Evolutionary conservation across 2,888 invertebrate species (phyloP).

Genomic region (Aphelenchoides bicaudatus): DNA sequence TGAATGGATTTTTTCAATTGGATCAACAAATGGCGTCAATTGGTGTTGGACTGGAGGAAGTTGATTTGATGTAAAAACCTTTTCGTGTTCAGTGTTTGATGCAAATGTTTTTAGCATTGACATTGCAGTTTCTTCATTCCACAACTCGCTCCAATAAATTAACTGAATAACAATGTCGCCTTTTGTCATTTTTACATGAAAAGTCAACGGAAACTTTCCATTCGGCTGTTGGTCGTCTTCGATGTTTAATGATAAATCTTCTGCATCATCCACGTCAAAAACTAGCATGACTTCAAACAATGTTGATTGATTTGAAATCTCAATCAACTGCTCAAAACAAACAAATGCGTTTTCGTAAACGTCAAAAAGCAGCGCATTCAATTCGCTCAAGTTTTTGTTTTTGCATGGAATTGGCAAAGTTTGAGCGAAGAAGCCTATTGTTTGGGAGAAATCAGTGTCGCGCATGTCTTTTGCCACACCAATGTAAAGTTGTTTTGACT

Average conservation of each 20-base stretch:
- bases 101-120: conserved; percentile 20
- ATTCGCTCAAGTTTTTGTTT: neutral
- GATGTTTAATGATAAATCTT: conserved; percentile 8
- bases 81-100: neutral
- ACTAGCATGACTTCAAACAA: conserved; percentile 39
- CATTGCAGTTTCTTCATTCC: conserved; percentile 21
- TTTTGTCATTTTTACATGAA: conserved; percentile 20
- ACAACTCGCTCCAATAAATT: conserved; percentile 24
- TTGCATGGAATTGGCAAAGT: conserved; percentile 23
- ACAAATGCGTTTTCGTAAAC: conserved; percentile 3
- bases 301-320: neutral
- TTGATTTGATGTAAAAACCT: neutral
- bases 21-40: conserved; percentile 4
- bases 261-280: conserved; percentile 25
- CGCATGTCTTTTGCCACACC: conserved; percentile 29
- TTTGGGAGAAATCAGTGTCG: conserved; percentile 5
- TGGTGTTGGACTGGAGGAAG: neutral
- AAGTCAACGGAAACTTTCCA: conserved; percentile 31
- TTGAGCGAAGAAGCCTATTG: conserved; percentile 29
- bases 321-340: conserved; percentile 14
- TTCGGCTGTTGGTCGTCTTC: neutral
- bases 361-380: neutral
- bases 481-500: conserved; percentile 6
- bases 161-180: conserved; percentile 14
- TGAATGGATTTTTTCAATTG: neutral